Percentiles rank a stretch among this genome's conserved stretches.
Conservation (phyloP, 2,797 vertebrate species). For the Bryconaethiops microstoma region DNA sequence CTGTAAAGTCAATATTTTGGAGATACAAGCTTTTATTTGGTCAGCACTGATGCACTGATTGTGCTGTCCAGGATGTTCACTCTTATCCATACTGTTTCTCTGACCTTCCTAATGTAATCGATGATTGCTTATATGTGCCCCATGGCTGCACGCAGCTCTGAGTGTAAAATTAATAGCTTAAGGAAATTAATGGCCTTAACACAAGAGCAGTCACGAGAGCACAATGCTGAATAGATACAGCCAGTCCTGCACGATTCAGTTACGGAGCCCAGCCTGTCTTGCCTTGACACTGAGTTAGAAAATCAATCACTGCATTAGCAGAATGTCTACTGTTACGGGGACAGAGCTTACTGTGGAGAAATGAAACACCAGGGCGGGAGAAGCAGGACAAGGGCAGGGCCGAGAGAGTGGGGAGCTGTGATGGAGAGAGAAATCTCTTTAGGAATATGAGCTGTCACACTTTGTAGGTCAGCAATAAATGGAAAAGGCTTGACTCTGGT, state of each 20-base stretch:
- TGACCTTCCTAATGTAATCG: constrained; percentile 40
- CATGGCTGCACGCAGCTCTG: constrained; percentile 20
- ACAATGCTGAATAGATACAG: constrained; percentile 28
- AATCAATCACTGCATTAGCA: constrained; percentile 70
- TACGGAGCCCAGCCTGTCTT: constrained; percentile 59
- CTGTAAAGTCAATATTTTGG: too few relatives aligned
- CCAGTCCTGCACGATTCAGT: constrained; percentile 55
- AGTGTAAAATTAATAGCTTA: constrained; percentile 62
- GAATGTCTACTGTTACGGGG: constrained; percentile 57
- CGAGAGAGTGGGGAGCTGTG: neutral
- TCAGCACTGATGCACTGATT: neutral
- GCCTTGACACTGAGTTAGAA: constrained; percentile 63
- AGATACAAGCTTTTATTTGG: too few relatives aligned
- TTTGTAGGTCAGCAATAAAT: constrained; percentile 74
- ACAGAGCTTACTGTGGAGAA: constrained; percentile 50
- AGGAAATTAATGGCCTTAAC: constrained; percentile 46
- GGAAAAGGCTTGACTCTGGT: constrained; percentile 57
- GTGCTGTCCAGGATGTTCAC: neutral
- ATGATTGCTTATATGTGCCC: constrained; percentile 46
- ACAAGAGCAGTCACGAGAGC: constrained; percentile 38
- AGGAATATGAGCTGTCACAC: constrained; percentile 33
- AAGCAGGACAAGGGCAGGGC: constrained; percentile 14
- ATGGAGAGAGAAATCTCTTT: neutral
- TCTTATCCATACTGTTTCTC: neutral
- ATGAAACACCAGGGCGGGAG: constrained; percentile 54